Percentiles rank a stretch among this genome's conserved stretches.
These are phyloP conservation scores for Neuroterus valhalla DNA, from an alignment of 1,140 invertebrate species.

Conservation along the genomic window DNA sequence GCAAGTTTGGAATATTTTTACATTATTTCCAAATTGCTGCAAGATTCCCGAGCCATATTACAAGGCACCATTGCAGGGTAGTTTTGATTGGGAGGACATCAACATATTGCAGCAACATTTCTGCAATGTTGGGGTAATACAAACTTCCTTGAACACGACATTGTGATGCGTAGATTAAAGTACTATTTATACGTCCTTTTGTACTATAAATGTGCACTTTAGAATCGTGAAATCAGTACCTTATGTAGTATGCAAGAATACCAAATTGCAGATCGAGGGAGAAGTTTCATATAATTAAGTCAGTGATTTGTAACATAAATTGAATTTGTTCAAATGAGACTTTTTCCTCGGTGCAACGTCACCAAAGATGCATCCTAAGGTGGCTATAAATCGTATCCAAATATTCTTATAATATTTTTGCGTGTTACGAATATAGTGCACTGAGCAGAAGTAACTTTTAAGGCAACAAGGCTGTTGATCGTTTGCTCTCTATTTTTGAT, in stretches of 20 bases:
- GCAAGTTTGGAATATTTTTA: too few relatives aligned
- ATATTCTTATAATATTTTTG: constrained; percentile 70
- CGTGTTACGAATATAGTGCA: constrained; percentile 63
- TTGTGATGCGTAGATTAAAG: constrained; percentile 48
- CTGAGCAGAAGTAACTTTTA: constrained; percentile 50
- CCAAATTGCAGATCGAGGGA: constrained; percentile 58
- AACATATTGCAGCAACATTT: background rate
- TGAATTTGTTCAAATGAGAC: background rate
- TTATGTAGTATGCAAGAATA: constrained; percentile 64
- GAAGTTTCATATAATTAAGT: constrained; percentile 38
- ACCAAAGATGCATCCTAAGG: constrained; percentile 65
- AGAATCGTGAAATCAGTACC: constrained; percentile 38
- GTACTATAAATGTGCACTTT: constrained; percentile 38
- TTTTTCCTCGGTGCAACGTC: constrained; percentile 57
- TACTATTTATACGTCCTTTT: constrained; percentile 40
- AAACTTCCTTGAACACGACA: constrained; percentile 25
- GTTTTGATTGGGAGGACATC: too few relatives aligned
- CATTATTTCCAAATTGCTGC: too few relatives aligned
- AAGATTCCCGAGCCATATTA: constrained; percentile 31
- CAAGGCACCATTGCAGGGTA: background rate
- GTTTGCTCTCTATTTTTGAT: constrained; percentile 74
- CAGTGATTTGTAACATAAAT: background rate
- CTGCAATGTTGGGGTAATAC: background rate
- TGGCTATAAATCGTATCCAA: constrained; percentile 68
- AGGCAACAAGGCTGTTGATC: constrained; percentile 53